phyloP scores from a whole-genome alignment of 2,113 vertebrate genomes.

The Eira barbara region DNA sequence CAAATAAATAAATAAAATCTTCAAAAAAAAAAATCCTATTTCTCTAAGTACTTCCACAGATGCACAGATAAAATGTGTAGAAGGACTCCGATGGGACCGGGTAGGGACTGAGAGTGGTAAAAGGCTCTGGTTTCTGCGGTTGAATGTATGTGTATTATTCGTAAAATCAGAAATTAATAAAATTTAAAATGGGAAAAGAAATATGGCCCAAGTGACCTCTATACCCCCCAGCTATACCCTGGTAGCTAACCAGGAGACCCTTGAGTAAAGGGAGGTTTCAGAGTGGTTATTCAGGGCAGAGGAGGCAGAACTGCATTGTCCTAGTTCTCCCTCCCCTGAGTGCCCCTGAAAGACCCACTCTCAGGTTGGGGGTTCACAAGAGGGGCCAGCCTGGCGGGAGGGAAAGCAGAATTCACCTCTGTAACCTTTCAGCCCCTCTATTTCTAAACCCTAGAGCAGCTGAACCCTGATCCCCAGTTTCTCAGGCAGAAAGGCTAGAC shows the following conservation, averaged over 20 bases:
- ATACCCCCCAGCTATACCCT: background rate
- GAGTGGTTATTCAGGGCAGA: background rate
- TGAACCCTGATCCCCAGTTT: background rate
- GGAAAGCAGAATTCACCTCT: background rate
- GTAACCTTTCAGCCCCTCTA: background rate
- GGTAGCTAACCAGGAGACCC: background rate
- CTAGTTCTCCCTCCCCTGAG: background rate
- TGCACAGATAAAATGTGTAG: background rate
- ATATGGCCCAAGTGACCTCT: background rate
- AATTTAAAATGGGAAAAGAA: background rate
- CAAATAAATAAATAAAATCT: too few relatives aligned
- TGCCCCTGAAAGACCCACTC: background rate
- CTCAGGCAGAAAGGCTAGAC: background rate
- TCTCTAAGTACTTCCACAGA: background rate
- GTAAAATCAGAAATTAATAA: background rate
- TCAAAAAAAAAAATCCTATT: background rate
- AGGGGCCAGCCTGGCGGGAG: background rate
- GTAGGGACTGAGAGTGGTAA: background rate
- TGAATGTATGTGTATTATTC: background rate
- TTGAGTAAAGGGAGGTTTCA: background rate
- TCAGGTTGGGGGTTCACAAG: background rate
- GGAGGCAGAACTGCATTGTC: background rate
- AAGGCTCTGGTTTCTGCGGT: background rate
- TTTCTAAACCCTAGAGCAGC: background rate
- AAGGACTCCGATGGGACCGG: background rate